A percentile compares a stretch with the other conserved stretches of the same genome.
phyloP scores from a whole-genome alignment of 2,113 vertebrate genomes.

The Coryphaenoides rupestris region DNA sequence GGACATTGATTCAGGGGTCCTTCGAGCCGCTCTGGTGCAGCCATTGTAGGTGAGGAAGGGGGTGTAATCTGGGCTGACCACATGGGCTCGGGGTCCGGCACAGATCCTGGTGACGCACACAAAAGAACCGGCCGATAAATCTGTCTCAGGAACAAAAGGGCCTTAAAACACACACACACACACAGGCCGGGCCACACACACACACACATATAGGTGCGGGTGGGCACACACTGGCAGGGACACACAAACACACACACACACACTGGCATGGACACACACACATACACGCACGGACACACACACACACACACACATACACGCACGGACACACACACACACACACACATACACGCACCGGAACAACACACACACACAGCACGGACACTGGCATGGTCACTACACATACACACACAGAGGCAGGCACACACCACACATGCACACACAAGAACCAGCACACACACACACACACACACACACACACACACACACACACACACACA shows the following conservation, averaged over 20 bases:
- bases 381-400: not conserved
- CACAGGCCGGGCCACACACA: constrained; percentile 7
- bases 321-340: constrained; percentile 1
- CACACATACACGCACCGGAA: not conserved
- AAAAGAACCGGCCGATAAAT: constrained; percentile 67
- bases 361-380: not conserved
- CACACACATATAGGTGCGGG: not conserved
- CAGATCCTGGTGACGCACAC: constrained; percentile 41
- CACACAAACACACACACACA: not conserved
- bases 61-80: constrained; percentile 63
- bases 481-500: constrained; percentile 2
- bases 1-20: constrained; percentile 31
- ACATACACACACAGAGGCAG: constrained; percentile 3
- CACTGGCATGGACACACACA: constrained; percentile 8
- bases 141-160: constrained; percentile 57
- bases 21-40: constrained; percentile 45
- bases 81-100: constrained; percentile 51
- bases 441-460: too few species aligned
- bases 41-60: constrained; percentile 60
- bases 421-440: not conserved
- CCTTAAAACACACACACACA: constrained; percentile 26
- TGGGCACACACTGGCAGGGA: not conserved
- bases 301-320: not conserved
- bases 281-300: constrained; percentile 5
- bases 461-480: constrained; percentile 6